These are phyloP conservation scores for Symphodus melops DNA, from an alignment of 2,113 vertebrate species.

Conservation along the genomic window DNA sequence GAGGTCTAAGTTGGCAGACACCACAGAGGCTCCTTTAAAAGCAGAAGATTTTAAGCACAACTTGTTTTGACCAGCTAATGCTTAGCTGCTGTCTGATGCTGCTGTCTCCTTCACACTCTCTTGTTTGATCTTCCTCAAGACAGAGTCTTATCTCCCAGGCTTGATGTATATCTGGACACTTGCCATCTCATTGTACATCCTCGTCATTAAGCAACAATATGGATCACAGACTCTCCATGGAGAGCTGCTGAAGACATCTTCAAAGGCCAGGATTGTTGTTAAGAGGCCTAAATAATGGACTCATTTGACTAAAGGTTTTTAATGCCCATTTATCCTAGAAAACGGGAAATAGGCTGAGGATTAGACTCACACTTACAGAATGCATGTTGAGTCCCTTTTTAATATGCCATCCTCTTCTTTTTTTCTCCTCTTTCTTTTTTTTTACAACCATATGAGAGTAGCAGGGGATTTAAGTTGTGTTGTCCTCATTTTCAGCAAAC, in stretches of 20 bases:
- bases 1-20: slow-evolving; percentile 25
- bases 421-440: neutral
- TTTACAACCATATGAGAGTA: slow-evolving; percentile 24
- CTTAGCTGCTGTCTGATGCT: slow-evolving; percentile 44
- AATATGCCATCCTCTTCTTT: slow-evolving; percentile 33
- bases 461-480: slow-evolving; percentile 59
- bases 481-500: slow-evolving; percentile 67
- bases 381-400: slow-evolving; percentile 46
- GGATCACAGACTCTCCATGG: slow-evolving; percentile 37
- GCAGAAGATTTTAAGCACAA: slow-evolving; percentile 29
- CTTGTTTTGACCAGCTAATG: slow-evolving; percentile 39
- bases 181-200: slow-evolving; percentile 55
- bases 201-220: slow-evolving; percentile 49
- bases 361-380: slow-evolving; percentile 61
- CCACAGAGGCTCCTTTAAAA: slow-evolving; percentile 46
- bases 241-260: slow-evolving; percentile 53
- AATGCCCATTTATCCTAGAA: slow-evolving; percentile 70
- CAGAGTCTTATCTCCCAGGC: slow-evolving; percentile 42
- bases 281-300: slow-evolving; percentile 66
- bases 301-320: slow-evolving; percentile 73
- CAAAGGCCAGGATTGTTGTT: slow-evolving; percentile 59
- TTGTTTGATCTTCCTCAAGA: slow-evolving; percentile 61
- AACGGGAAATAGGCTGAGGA: slow-evolving; percentile 59
- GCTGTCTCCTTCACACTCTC: slow-evolving; percentile 47
- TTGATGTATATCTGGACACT: slow-evolving; percentile 56